Percentiles rank a stretch among this genome's conserved stretches.
phyloP scores from a whole-genome alignment of 2,797 vertebrate species.

The Enteromius paludinosus region DNA sequence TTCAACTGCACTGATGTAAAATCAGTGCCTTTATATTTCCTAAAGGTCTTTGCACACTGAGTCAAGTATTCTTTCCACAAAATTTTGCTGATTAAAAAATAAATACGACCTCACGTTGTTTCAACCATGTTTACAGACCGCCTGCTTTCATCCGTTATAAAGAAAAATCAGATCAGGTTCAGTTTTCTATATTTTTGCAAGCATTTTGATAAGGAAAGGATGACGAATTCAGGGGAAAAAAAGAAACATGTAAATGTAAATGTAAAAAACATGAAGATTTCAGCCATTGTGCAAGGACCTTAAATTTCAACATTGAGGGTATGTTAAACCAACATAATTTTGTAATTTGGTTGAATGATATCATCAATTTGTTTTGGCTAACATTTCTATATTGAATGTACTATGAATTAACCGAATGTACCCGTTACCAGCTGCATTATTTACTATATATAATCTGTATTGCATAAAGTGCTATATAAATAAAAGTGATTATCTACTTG shows the following conservation, averaged over 20 bases:
- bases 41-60: background rate
- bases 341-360: background rate
- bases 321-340: background rate
- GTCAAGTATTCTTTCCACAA: background rate
- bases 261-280: background rate
- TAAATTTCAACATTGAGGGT: background rate
- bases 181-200: background rate
- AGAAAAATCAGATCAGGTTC: background rate
- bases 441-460: background rate
- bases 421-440: background rate
- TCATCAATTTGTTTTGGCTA: background rate
- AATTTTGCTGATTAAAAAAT: background rate
- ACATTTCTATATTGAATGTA: background rate
- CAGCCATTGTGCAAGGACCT: background rate
- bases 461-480: background rate
- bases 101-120: background rate
- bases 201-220: background rate
- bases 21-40: too few relatives aligned
- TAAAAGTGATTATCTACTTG: background rate
- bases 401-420: background rate
- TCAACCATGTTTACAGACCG: background rate
- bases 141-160: background rate
- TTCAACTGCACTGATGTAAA: background rate
- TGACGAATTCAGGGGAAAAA: background rate
- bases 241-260: background rate